Conservation (phyloP, 1,140 invertebrate species). For the Camponotus pennsylvanicus region DNA sequence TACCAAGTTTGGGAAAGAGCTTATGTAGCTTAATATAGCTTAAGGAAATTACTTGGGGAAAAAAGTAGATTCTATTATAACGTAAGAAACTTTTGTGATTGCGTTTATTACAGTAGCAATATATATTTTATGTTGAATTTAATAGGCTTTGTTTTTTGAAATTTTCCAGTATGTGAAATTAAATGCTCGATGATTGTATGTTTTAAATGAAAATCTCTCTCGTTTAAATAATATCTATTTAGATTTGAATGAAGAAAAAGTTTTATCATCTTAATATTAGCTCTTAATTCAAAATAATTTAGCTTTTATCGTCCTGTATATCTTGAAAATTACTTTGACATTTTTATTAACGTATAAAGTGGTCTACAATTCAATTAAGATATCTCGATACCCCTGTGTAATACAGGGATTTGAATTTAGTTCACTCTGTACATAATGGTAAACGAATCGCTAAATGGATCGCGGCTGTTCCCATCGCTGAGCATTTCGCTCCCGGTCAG, state of each 20-base stretch:
- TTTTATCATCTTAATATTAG: not conserved
- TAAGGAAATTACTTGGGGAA: constrained; percentile 11
- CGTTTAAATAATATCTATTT: constrained; percentile 1
- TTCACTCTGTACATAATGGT: constrained; percentile 7
- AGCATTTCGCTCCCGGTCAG: constrained; percentile 37
- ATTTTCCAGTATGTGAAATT: not conserved
- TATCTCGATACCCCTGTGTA: not conserved
- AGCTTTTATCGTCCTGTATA: not conserved
- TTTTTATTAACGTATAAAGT: constrained; percentile 14
- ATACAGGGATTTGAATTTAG: constrained; percentile 2
- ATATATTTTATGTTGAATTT: not conserved
- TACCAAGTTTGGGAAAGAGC: not conserved
- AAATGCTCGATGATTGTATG: not conserved
- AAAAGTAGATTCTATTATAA: constrained; percentile 5
- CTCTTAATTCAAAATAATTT: not conserved
- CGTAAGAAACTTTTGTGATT: not conserved
- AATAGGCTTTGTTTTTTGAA: not conserved
- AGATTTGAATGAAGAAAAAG: not conserved
- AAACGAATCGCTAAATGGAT: constrained; percentile 57
- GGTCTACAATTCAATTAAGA: not conserved
- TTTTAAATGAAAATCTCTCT: not conserved
- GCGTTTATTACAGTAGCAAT: not conserved
- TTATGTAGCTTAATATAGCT: not conserved
- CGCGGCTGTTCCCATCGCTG: constrained; percentile 36
- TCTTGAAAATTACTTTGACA: not conserved